These are phyloP conservation scores for Erpetoichthys calabaricus DNA, from an alignment of 2,797 vertebrate species.

Conservation along the genomic window DNA sequence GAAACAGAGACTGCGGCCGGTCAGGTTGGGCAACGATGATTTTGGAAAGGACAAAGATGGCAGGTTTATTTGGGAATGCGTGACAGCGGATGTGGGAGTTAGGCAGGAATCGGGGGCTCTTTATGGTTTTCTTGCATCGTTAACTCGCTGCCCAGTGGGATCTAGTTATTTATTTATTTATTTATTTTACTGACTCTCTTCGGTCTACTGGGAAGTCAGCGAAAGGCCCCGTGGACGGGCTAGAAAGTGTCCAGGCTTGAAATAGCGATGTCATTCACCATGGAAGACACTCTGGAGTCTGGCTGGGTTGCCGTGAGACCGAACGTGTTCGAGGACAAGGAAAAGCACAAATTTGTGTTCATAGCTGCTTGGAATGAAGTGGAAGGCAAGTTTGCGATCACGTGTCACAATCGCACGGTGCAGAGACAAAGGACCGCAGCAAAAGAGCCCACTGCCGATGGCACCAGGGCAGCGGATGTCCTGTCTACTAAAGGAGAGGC, in stretches of 20 bases:
- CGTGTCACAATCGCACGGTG: slow-evolving; percentile 84
- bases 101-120: slow-evolving; percentile 16
- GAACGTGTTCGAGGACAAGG: slow-evolving; percentile 79
- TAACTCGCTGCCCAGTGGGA: not conserved
- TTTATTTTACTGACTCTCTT: not conserved
- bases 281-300: slow-evolving; percentile 84
- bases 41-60: slow-evolving; percentile 13
- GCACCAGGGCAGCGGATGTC: slow-evolving; percentile 18
- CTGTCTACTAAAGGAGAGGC: slow-evolving; percentile 7
- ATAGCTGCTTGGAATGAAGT: slow-evolving; percentile 94
- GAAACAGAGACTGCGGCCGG: not conserved
- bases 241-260: slow-evolving; percentile 17
- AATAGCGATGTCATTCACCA: slow-evolving; percentile 66
- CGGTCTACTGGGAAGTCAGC: not conserved
- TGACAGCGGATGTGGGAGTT: slow-evolving; percentile 19
- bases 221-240: not conserved
- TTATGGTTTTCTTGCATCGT: not conserved
- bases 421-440: slow-evolving; percentile 63
- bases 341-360: slow-evolving; percentile 81
- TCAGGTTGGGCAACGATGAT: slow-evolving; percentile 7
- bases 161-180: not conserved
- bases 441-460: slow-evolving; percentile 37
- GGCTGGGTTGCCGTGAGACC: slow-evolving; percentile 93
- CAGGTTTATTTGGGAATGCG: slow-evolving; percentile 6
- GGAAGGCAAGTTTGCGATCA: slow-evolving; percentile 88